A percentile compares a stretch with the other conserved stretches of the same genome.
Conservation (phyloP, 2,113 vertebrate species). For the Actinemys pallida region DNA sequence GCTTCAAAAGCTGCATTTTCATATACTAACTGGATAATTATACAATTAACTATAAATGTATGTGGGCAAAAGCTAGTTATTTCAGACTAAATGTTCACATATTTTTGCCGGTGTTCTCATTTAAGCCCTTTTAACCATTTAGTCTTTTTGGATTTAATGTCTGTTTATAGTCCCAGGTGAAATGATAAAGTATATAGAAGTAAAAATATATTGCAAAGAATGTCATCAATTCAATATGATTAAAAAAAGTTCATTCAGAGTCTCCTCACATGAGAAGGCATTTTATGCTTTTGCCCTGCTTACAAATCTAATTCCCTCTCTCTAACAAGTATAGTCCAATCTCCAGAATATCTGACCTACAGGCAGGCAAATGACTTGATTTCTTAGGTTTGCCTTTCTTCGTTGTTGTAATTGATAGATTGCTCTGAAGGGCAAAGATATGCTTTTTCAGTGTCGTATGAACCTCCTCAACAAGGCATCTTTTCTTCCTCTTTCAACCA, state of each 20-base stretch:
- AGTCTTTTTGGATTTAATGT: neutral
- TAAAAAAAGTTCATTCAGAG: neutral
- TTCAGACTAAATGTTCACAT: neutral
- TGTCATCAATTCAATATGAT: neutral
- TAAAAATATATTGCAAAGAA: neutral
- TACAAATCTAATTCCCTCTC: rapidly evolving
- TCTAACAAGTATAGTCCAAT: neutral
- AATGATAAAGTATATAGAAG: neutral
- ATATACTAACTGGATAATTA: neutral
- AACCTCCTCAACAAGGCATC: neutral
- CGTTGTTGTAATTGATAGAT: neutral
- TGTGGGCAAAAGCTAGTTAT: neutral
- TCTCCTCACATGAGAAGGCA: neutral
- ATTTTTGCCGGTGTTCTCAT: neutral
- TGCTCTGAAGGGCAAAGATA: neutral
- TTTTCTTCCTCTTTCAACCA: neutral
- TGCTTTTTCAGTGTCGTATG: neutral
- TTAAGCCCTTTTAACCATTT: neutral
- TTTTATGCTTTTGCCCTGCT: rapidly evolving
- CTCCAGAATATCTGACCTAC: neutral
- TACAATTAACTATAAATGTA: neutral
- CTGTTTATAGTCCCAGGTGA: neutral
- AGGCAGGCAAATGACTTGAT: neutral
- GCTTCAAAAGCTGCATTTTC: neutral
- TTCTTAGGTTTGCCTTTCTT: neutral